A percentile compares a stretch with the other conserved stretches of the same genome.
These are phyloP conservation scores for Cheilosia impressa DNA, from an alignment of 2,888 invertebrate genomes.

Conservation along the genomic window DNA sequence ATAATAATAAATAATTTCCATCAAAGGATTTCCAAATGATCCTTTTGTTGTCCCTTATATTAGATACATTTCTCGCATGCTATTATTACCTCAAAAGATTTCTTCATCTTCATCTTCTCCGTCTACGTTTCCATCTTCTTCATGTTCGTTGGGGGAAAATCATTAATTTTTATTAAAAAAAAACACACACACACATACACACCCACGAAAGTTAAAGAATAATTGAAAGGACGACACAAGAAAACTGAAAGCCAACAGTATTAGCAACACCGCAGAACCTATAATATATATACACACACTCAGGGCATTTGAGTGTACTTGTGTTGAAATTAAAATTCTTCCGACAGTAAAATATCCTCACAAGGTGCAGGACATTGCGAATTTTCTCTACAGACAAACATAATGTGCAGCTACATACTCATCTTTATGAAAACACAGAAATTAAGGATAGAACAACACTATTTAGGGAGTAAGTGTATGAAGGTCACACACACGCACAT, in stretches of 20 bases:
- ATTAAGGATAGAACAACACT: constrained; percentile 54
- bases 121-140: constrained; percentile 24
- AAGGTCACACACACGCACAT: constrained; percentile 41
- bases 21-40: constrained; percentile 70
- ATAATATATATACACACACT: not conserved
- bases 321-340: constrained; percentile 61
- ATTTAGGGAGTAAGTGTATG: constrained; percentile 29
- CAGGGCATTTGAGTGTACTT: constrained; percentile 22
- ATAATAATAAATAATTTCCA: constrained; percentile 69
- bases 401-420: constrained; percentile 3
- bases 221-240: constrained; percentile 42
- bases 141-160: constrained; percentile 40
- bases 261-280: constrained; percentile 25
- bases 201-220: constrained; percentile 1
- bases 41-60: constrained; percentile 67
- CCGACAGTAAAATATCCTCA: constrained; percentile 41
- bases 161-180: constrained; percentile 69
- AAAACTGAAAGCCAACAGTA: constrained; percentile 53
- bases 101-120: constrained; percentile 9
- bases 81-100: constrained; percentile 67
- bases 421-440: constrained; percentile 41
- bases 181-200: not conserved
- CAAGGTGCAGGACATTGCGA: constrained; percentile 58
- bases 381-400: constrained; percentile 25
- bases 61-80: constrained; percentile 67